phyloP scores from a whole-genome alignment of 2,113 vertebrate species.

The Shinisaurus crocodilurus region DNA sequence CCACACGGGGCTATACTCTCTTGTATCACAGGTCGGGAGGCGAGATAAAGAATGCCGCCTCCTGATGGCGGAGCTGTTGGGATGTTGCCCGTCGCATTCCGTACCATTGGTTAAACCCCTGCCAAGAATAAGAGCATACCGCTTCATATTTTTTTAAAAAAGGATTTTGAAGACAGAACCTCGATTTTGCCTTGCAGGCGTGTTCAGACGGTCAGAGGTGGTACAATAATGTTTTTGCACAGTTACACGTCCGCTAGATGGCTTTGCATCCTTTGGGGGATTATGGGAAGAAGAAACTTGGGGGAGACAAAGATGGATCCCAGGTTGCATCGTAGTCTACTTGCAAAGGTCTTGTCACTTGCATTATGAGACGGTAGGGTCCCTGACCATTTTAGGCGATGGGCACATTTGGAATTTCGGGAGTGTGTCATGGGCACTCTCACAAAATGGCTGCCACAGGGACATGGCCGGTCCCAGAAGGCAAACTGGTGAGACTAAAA shows the following conservation, averaged over 20 bases:
- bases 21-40: slow-evolving; percentile 39
- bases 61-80: slow-evolving; percentile 46
- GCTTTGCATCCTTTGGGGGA: no score
- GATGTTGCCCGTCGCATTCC: slow-evolving; percentile 48
- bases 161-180: neutral
- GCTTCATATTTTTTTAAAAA: neutral
- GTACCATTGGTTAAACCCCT: slow-evolving; percentile 66
- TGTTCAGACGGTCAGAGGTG: no score
- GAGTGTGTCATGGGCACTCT: neutral
- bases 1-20: slow-evolving; percentile 28
- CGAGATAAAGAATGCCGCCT: slow-evolving; percentile 73
- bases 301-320: no score
- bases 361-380: no score
- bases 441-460: neutral
- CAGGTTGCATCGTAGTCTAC: no score
- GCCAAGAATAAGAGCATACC: neutral
- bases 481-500: no score
- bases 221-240: no score
- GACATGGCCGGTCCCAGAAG: neutral
- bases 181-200: neutral
- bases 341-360: no score
- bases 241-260: no score
- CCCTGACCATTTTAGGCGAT: neutral
- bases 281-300: no score
- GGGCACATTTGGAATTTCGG: neutral